Base-by-base conservation (phyloP, 2,797 vertebrate genomes). In the Morelia viridis region DNA sequence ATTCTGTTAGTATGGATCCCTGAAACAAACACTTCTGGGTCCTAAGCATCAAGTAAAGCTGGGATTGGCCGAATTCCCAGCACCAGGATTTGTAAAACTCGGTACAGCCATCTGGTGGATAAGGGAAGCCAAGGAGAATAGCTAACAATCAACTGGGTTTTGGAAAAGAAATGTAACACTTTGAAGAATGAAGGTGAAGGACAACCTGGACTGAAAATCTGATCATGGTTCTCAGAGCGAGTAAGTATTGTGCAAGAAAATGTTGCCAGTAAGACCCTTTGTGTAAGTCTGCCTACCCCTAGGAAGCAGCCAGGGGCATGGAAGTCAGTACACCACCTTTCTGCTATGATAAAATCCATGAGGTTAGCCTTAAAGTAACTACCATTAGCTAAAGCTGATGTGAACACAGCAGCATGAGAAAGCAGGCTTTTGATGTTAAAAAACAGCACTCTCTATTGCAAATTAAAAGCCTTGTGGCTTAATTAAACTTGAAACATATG, bases 401-500 rank as follows among this genome's bases (percentile, higher is more conserved):
- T 53, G n/a, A 53, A 85, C 64, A 92, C 46, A 87, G 56, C 88
- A 71, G 3, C 85, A 56, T 62, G 6, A 92, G 46, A 26, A 28
- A 64, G 92, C 56, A 11, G 61, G 31, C 9, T 0, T 57, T 90
- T 0, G 35, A 28, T 0, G 68, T 89, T 91, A 93, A 94, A 24
- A 7, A 92, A 89, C 31, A 0, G 65, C 41, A 56, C 35, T 89
- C 87, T 80, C 84, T 91, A 91, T 86, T 12, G 56, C 50, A 0
- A 31, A 62, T 71, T 68, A 0, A 65, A 58, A 24, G 87, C 94
- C 93, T 94, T n/a, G 60, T 92, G 92, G 90, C 88, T 90, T 95
- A 94, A 94, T 94, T 94, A 94, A 91, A 92, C 87, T 90, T 84
- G 53, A 87, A 60, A 58, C 56, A 53, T 58, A 83, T 65, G 76